Evolutionary conservation across 2,888 invertebrate species (phyloP), one percentile per base, ranked within the genome.

Genomic region (Drosophila suboccidentalis): DNA sequence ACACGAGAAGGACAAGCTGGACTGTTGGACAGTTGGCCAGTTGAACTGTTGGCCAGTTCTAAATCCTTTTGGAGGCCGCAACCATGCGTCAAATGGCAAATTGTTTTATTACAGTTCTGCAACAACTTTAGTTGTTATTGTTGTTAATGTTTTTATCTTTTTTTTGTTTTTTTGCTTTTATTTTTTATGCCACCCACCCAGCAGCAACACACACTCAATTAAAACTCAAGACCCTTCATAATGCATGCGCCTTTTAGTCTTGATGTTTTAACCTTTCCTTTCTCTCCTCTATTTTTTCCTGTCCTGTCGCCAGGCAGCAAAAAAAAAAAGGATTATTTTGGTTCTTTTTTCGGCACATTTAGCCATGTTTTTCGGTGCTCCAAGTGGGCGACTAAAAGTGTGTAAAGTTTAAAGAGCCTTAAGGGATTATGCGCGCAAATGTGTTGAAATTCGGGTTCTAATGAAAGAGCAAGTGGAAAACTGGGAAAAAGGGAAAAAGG

Each of bases 361-460:
- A 51, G 58, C 60, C 76, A 68, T 75, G 77, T 75, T 81, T 77
- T 79, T 68, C 57, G 71, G 78, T 61, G 19, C 62, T 50, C 11
- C 44, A 34, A 19, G 43, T 15, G 29, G 3, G 13, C 66, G 66
- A 63, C 78, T 66, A 89, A 84, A 84, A 89, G 88, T 86, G 84
- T 90, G 90, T 88, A 80, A 88, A 88, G 90, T 89, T 90, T 89
- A 90, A 89, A 89, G 87, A 89, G 90, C 90, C 90, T 89, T 90
- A 90, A 88, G 89, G 89, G 90, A 90, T 89, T 89, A 90, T 76
- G 77, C 72, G 75, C 72, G 74, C 87, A 86, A 89, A 90, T 90
- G 90, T 89, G 89, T 89, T 84, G 82, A 90, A 88, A 88, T 88
- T 82, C 80, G 79, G 84, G 70, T 72, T 82, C 75, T 78, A 84